These are phyloP conservation scores for Rhabdomys pumilio DNA, from an alignment of 2,797 vertebrate species.

Conservation along the genomic window DNA sequence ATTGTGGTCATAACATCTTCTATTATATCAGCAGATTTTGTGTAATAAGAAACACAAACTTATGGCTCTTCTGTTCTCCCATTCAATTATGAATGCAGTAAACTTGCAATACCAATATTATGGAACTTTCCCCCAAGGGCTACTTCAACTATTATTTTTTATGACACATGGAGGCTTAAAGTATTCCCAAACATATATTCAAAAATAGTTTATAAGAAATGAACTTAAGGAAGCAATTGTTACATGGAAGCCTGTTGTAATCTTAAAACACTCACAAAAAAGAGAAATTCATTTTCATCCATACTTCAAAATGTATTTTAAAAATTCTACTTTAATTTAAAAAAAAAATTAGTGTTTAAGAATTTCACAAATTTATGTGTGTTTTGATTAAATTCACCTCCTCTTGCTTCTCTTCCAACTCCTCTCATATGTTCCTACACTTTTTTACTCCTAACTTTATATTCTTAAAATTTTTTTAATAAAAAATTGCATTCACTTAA, in stretches of 20 bases:
- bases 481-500: background rate
- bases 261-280: slow-evolving; percentile 39
- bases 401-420: background rate
- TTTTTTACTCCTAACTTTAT: background rate
- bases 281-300: slow-evolving; percentile 62
- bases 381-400: background rate
- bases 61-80: slow-evolving; percentile 38
- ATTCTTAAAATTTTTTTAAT: background rate
- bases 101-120: slow-evolving; percentile 77
- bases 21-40: slow-evolving; percentile 71
- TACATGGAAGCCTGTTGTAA: slow-evolving; percentile 54
- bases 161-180: slow-evolving; percentile 71
- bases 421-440: background rate
- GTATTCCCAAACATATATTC: slow-evolving; percentile 69
- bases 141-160: slow-evolving; percentile 77
- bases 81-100: slow-evolving; percentile 78
- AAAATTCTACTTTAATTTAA: slow-evolving; percentile 31
- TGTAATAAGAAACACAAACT: slow-evolving; percentile 74
- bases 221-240: slow-evolving; percentile 46
- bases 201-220: slow-evolving; percentile 70
- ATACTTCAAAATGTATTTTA: slow-evolving; percentile 5
- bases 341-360: background rate
- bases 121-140: slow-evolving; percentile 59
- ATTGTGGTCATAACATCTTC: slow-evolving; percentile 61
- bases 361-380: background rate